A percentile compares a stretch with the other conserved stretches of the same genome.
phyloP scores from a whole-genome alignment of 2,797 vertebrate species.

The Dipus sagitta region DNA sequence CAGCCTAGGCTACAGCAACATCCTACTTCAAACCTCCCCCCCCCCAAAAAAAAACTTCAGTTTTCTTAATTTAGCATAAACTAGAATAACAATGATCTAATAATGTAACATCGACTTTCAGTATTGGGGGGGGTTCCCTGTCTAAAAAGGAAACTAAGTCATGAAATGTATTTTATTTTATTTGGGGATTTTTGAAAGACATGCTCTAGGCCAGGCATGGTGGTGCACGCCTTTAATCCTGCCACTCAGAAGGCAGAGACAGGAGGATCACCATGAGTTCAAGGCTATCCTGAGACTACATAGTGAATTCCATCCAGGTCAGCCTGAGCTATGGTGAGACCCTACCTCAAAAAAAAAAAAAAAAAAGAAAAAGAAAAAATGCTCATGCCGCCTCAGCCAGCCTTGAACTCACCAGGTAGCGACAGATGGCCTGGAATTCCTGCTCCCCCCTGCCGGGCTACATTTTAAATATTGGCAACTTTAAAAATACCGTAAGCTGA shows the following conservation, averaged over 20 bases:
- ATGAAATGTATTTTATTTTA: constrained; percentile 26
- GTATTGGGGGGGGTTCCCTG: not conserved
- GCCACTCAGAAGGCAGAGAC: too few relatives aligned
- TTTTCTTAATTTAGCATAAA: constrained; percentile 56
- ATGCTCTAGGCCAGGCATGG: too few relatives aligned
- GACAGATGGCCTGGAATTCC: not conserved
- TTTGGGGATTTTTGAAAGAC: not conserved
- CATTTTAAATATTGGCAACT: not conserved
- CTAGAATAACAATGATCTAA: constrained; percentile 52
- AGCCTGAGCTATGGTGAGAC: too few relatives aligned
- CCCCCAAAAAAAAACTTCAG: not conserved
- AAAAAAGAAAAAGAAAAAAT: not conserved
- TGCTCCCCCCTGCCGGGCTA: not conserved
- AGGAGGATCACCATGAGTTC: too few relatives aligned
- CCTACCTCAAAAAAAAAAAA: too few relatives aligned
- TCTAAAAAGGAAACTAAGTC: not conserved
- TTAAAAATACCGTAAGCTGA: too few relatives aligned
- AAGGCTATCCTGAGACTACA: too few relatives aligned
- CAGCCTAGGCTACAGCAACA: too few relatives aligned
- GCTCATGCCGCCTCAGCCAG: too few relatives aligned
- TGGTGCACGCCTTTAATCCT: too few relatives aligned
- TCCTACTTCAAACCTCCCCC: too few relatives aligned
- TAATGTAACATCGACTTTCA: constrained; percentile 55
- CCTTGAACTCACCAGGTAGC: not conserved
- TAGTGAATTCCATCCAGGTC: too few relatives aligned